Conservation (phyloP, 2,797 vertebrate species). For the Lepus townsendii region DNA sequence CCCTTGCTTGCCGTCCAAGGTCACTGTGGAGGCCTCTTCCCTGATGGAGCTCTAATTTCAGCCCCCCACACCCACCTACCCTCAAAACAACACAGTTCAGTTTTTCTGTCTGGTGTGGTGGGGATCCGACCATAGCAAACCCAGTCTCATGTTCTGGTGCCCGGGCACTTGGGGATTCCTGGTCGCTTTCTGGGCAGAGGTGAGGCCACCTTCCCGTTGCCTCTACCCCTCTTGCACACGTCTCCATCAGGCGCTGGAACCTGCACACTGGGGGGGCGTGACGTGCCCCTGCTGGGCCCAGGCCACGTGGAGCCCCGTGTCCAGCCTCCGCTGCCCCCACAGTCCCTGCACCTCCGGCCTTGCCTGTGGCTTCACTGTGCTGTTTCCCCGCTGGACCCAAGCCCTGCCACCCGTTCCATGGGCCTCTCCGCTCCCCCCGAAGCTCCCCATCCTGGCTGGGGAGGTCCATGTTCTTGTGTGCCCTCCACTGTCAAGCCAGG, state of each 20-base stretch:
- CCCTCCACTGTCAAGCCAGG: not conserved
- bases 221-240: accelerated
- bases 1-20: not conserved
- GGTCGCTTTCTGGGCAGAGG: accelerated
- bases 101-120: not conserved
- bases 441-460: no score
- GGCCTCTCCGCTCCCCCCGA: not conserved
- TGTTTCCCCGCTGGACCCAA: not conserved
- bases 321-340: accelerated
- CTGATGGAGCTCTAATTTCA: not conserved
- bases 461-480: accelerated
- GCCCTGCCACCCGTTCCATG: not conserved
- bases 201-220: accelerated
- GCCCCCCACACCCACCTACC: not conserved
- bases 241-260: accelerated
- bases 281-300: no score
- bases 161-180: accelerated
- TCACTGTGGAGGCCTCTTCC: not conserved
- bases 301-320: not conserved
- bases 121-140: not conserved
- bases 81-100: not conserved
- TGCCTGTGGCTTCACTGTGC: not conserved
- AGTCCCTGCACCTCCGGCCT: not conserved
- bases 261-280: no score
- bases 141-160: accelerated